A percentile compares a stretch with the other conserved stretches of the same genome.
These are phyloP conservation scores for Lissonota sp. DNA, from an alignment of 2,888 invertebrate species.

Conservation along the genomic window DNA sequence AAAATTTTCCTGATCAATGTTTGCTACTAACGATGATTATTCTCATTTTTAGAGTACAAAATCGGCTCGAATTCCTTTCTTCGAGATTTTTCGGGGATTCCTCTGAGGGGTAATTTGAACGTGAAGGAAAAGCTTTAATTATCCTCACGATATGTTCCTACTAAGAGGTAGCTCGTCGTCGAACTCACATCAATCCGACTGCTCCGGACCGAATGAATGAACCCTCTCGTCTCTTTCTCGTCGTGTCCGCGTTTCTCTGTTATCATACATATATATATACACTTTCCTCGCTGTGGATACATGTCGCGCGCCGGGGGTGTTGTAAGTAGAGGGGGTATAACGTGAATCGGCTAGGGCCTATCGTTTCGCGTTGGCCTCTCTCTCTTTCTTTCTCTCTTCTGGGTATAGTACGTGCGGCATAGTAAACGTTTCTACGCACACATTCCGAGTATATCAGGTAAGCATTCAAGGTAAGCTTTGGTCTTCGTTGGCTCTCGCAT, in stretches of 20 bases:
- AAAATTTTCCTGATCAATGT: no score
- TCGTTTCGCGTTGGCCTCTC: constrained; percentile 33
- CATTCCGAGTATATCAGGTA: constrained; percentile 9
- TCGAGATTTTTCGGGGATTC: no score
- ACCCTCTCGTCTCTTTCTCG: constrained; percentile 8
- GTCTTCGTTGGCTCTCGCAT: constrained; percentile 20
- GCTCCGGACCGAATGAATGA: constrained; percentile 63
- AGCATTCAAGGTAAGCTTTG: constrained; percentile 52
- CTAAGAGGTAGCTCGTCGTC: constrained; percentile 11
- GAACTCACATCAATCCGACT: constrained; percentile 51
- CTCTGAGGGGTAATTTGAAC: no score
- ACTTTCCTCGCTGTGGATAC: constrained; percentile 37
- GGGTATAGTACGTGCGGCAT: constrained; percentile 27
- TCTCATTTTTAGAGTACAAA: no score
- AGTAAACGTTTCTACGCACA: constrained; percentile 38
- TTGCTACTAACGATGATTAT: no score
- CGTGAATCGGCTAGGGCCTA: constrained; percentile 60
- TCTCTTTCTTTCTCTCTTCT: background rate
- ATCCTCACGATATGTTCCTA: background rate
- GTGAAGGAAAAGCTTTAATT: no score
- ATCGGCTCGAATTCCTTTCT: no score
- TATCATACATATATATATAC: constrained; percentile 30
- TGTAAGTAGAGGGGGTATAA: constrained; percentile 45
- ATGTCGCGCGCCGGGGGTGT: constrained; percentile 45
- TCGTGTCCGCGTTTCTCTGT: constrained; percentile 48